Percentiles rank a stretch among this genome's conserved stretches.
These are phyloP conservation scores for Lissonota sp. DNA, from an alignment of 2,888 invertebrate species.

Conservation along the genomic window DNA sequence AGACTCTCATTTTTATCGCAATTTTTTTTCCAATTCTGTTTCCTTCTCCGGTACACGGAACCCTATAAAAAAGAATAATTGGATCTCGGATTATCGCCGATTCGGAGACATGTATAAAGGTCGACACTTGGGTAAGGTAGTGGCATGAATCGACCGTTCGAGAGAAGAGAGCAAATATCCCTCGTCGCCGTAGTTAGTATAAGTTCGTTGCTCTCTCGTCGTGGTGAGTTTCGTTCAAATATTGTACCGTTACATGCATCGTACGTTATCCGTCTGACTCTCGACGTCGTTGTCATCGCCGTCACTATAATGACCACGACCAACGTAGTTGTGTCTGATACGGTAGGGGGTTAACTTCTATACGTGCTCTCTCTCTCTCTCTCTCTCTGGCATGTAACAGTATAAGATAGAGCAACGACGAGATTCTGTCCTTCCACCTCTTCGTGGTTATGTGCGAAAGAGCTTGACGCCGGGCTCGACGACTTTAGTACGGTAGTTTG, in stretches of 20 bases:
- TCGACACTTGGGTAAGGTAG: neutral
- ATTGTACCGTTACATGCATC: constrained; percentile 2
- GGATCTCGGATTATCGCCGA: too few species aligned
- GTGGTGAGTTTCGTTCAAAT: constrained; percentile 1
- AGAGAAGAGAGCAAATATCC: constrained; percentile 11
- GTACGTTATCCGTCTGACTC: constrained; percentile 34
- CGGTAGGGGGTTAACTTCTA: neutral
- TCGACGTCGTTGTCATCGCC: constrained; percentile 14
- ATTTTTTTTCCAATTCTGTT: too few species aligned
- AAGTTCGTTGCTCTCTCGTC: constrained; percentile 1
- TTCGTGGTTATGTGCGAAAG: constrained; percentile 63
- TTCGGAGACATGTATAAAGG: too few species aligned
- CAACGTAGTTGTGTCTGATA: constrained; percentile 4
- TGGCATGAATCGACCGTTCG: constrained; percentile 66
- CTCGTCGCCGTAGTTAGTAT: neutral
- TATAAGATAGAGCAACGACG: too few species aligned
- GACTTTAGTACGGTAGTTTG: constrained; percentile 66
- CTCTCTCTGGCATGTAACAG: constrained; percentile 11
- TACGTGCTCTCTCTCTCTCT: constrained; percentile 17
- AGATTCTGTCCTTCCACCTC: constrained; percentile 6
- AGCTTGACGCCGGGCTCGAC: constrained; percentile 68
- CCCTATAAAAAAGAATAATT: too few species aligned
- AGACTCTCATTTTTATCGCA: too few species aligned
- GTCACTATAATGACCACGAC: constrained; percentile 6
- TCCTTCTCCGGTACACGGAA: too few species aligned